phyloP scores from a whole-genome alignment of 1,140 invertebrate species.

The Spodoptera litura region DNA sequence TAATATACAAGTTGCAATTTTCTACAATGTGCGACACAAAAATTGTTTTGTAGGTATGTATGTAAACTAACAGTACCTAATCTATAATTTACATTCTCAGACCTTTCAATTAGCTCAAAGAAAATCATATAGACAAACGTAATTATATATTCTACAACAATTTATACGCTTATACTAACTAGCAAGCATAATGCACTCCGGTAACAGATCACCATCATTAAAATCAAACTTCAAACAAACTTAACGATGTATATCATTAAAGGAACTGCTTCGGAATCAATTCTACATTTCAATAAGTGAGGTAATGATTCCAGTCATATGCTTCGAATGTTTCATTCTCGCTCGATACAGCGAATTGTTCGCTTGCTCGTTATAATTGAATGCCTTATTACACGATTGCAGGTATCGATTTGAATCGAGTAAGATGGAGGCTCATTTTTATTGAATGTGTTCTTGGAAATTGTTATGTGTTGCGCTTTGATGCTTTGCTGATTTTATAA shows the following conservation, averaged over 20 bases:
- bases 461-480: neutral
- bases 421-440: neutral
- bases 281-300: conserved; percentile 37
- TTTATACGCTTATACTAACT: neutral
- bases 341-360: conserved; percentile 50
- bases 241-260: conserved; percentile 7
- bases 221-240: neutral
- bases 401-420: conserved; percentile 32
- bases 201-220: neutral
- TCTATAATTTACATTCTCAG: too few relatives aligned
- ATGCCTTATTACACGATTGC: conserved; percentile 34
- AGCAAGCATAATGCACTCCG: neutral
- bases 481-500: too few relatives aligned
- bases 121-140: too few relatives aligned
- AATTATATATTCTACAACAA: too few relatives aligned
- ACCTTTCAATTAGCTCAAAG: too few relatives aligned
- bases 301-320: conserved; percentile 46
- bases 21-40: too few relatives aligned
- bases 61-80: too few relatives aligned
- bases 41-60: too few relatives aligned
- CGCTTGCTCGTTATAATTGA: conserved; percentile 35
- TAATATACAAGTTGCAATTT: too few relatives aligned
- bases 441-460: conserved; percentile 19
- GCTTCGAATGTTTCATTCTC: conserved; percentile 14
- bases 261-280: neutral